Conservation (phyloP, 2,888 invertebrate species). For the Drosophila phalerata region DNA sequence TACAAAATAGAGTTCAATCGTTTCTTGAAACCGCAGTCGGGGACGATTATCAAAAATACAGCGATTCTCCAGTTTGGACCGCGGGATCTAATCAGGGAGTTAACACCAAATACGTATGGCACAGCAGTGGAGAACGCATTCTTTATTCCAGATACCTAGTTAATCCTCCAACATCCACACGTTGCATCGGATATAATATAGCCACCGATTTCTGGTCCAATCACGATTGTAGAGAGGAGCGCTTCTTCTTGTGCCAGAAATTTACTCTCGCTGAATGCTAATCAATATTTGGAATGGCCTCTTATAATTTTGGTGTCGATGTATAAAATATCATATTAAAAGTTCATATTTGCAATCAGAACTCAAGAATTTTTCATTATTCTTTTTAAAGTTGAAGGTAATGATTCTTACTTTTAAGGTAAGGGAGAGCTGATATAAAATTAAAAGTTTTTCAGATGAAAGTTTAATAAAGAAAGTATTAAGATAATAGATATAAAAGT, state of each 20-base stretch:
- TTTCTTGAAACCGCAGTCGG: not conserved
- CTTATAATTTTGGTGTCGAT: not conserved
- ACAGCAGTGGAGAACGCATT: not conserved
- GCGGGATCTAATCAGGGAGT: constrained; percentile 7
- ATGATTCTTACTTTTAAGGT: not conserved
- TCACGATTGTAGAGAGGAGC: constrained; percentile 1
- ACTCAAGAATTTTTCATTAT: not conserved
- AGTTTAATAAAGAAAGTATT: no score
- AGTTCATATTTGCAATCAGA: constrained; percentile 22
- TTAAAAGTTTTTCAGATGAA: no score
- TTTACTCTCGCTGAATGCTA: accelerated
- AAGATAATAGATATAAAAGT: no score
- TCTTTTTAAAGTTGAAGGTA: not conserved
- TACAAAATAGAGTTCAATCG: accelerated
- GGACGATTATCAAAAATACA: not conserved
- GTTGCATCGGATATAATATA: constrained; percentile 9
- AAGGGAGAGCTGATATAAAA: not conserved
- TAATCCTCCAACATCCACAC: not conserved
- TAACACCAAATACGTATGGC: not conserved
- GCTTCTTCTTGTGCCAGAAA: constrained; percentile 1
- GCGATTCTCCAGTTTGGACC: not conserved
- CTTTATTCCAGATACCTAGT: not conserved
- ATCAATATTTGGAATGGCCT: not conserved
- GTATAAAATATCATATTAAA: constrained; percentile 15
- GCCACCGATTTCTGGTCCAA: not conserved